Evolutionary conservation across 2,888 invertebrate genomes (phyloP), one percentile per base, ranked within the genome.

Genomic region (Apodemia zela): DNA sequence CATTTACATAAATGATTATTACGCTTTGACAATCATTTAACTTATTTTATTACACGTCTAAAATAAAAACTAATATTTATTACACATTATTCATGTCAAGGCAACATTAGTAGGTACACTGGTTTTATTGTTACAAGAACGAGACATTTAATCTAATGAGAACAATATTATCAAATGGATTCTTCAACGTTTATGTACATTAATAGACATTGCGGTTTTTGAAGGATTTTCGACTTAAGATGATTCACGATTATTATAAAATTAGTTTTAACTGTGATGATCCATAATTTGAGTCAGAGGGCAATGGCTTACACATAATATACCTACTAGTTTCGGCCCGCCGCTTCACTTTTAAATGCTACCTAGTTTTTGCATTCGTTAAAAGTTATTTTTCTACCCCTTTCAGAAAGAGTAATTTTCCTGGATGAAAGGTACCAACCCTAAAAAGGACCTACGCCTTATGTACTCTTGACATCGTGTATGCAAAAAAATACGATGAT

Each of bases 131-230:
- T 57, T 21, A 54, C 25, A 25, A 54, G 54, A 54, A 15, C 54
- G 6, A 54, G 54, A 54, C 54, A 54, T 54, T 54, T 15, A 54
- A 54, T 54, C 21, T 54, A 29, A 54, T 54, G 25, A 54, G 54
- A 54, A 54, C 25, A 51, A 21, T 51, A 54, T 54, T 54, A 54
- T 54, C 21, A 29, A 25, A 25, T 25, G 25, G 15, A 25, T 15
- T 54, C 54, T 54, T 54, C 25, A 54, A 29, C 65, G 63, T 63
- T 68, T 70, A 63, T 45, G 17, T 29, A 60, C 13, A 29, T 38
- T 35, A 45, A 17, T 45, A 45, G 15, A 17, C 45, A 13, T 45
- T 45, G 45, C 45, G 45, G 45, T 45, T 45, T 45, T 45, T 45
- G 45, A 59, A 29, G 57, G 47, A 61, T 63, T 61, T 59, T 61